Evolutionary conservation across 2,888 invertebrate species (phyloP).

Genomic region (Coelogynopora nodosa): DNA sequence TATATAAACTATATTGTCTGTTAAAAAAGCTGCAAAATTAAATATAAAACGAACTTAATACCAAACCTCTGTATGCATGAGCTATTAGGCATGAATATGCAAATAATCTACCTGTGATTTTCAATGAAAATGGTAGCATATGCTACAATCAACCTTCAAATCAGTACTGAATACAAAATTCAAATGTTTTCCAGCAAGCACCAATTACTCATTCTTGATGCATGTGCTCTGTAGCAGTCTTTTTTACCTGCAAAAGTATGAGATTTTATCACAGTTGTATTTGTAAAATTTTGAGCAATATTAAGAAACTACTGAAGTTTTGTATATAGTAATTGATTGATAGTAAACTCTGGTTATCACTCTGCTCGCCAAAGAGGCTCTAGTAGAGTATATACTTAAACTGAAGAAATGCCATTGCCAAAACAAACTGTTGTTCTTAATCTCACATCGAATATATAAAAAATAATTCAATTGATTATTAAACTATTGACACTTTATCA

Average conservation of each 20-base stretch:
- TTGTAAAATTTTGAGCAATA: background rate
- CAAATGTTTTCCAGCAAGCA: background rate
- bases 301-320: background rate
- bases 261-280: background rate
- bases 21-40: no score
- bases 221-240: no score
- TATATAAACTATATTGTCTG: no score
- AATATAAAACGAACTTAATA: no score
- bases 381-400: background rate
- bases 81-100: no score
- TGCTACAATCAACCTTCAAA: background rate
- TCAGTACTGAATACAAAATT: background rate
- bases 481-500: background rate
- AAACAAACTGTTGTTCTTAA: background rate
- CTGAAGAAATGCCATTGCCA: background rate
- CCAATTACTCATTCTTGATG: background rate
- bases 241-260: no score
- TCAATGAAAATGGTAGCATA: background rate
- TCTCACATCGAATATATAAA: background rate
- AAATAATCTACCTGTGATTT: background rate
- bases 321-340: background rate
- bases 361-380: background rate
- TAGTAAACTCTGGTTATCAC: background rate
- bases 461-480: no score
- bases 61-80: no score